A percentile compares a stretch with the other conserved stretches of the same genome.
Conservation (phyloP, 1,140 invertebrate genomes). For the Drosophila santomea region DNA sequence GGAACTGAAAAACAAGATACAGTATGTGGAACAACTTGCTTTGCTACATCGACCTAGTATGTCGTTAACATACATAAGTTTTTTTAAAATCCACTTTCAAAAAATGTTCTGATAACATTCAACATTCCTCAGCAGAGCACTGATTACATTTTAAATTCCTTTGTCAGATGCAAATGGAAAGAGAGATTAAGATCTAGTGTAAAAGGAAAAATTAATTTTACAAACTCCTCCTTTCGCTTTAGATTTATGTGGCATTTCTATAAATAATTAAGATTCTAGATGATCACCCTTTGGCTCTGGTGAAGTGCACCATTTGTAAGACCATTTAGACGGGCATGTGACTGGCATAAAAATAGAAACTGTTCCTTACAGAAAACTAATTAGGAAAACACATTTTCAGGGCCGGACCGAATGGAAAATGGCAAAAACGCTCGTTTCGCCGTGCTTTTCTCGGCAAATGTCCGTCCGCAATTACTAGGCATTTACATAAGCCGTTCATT, state of each 20-base stretch:
- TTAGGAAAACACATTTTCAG: slow-evolving; percentile 63
- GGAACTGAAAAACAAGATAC: background rate
- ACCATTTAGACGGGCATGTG: slow-evolving; percentile 22
- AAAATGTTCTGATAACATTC: background rate
- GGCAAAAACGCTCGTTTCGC: slow-evolving; percentile 44
- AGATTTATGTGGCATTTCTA: slow-evolving; percentile 45
- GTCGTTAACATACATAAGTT: background rate
- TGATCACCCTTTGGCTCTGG: slow-evolving; percentile 26
- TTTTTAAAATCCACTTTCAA: background rate
- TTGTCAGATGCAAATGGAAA: slow-evolving; percentile 2
- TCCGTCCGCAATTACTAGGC: slow-evolving; percentile 38
- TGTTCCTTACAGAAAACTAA: slow-evolving; percentile 50
- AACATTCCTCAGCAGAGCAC: background rate
- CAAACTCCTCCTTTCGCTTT: background rate
- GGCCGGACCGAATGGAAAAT: slow-evolving; percentile 32
- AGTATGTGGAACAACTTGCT: background rate
- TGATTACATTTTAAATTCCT: slow-evolving; percentile 19
- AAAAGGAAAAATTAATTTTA: slow-evolving; percentile 2
- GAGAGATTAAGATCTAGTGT: background rate
- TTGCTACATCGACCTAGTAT: background rate
- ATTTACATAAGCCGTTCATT: slow-evolving; percentile 60
- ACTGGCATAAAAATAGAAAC: slow-evolving; percentile 44
- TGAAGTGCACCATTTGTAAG: slow-evolving; percentile 31
- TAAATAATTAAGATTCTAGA: slow-evolving; percentile 45
- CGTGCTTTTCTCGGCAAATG: slow-evolving; percentile 43